These are phyloP conservation scores for Austrolebias charrua DNA, from an alignment of 2,797 vertebrate species.

Conservation along the genomic window DNA sequence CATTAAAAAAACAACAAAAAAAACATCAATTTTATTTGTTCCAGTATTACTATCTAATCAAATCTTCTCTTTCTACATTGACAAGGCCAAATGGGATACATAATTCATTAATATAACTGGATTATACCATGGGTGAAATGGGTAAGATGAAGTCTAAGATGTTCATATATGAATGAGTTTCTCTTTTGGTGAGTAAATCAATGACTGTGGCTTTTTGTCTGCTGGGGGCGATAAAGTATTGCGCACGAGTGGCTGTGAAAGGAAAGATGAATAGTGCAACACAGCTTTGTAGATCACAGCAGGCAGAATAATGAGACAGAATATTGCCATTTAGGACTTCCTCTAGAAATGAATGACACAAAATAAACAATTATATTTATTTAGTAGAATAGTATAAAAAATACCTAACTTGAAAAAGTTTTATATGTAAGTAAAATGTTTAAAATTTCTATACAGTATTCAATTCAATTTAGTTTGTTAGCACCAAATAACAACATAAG, in stretches of 20 bases:
- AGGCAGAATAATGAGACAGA: background rate
- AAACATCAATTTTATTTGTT: background rate
- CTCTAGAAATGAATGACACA: constrained; percentile 6
- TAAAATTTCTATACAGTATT: too few species aligned
- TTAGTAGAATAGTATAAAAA: too few species aligned
- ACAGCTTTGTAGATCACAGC: constrained; percentile 7
- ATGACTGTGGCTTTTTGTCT: constrained; percentile 17
- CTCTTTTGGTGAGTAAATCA: constrained; percentile 14
- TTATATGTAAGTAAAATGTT: too few species aligned
- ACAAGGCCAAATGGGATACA: background rate
- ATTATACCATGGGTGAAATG: constrained; percentile 2
- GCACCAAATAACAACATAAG: too few species aligned
- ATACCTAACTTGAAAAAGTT: too few species aligned
- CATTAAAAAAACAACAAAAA: too few species aligned
- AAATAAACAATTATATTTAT: background rate
- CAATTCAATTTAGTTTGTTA: too few species aligned
- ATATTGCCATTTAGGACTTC: background rate
- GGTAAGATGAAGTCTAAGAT: background rate
- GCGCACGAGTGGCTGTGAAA: constrained; percentile 29
- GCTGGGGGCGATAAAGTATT: constrained; percentile 27
- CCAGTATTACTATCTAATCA: constrained; percentile 1
- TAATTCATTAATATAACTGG: constrained; percentile 8
- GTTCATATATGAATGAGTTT: constrained; percentile 21
- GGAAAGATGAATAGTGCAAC: constrained; percentile 13
- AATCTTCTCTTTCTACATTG: background rate